phyloP scores from a whole-genome alignment of 2,888 invertebrate genomes.

The Podotricha telesiphe region DNA sequence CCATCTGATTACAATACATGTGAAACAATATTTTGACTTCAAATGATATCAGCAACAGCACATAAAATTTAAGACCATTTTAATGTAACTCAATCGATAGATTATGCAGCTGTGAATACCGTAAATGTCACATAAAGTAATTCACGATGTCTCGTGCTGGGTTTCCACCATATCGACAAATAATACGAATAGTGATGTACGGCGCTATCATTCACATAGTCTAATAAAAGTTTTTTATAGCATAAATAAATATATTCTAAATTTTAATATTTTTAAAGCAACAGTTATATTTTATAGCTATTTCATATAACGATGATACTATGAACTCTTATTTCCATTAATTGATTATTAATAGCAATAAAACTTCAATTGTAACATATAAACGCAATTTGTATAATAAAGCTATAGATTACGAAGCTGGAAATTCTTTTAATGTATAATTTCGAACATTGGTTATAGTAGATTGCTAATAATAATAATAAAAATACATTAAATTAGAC shows the following conservation, averaged over 20 bases:
- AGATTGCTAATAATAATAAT: slow-evolving; percentile 18
- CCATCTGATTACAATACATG: background rate
- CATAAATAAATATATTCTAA: slow-evolving; percentile 57
- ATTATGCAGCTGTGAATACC: slow-evolving; percentile 63
- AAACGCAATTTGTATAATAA: slow-evolving; percentile 19
- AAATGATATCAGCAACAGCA: slow-evolving; percentile 6
- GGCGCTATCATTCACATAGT: slow-evolving; percentile 65
- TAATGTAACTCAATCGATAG: slow-evolving; percentile 32
- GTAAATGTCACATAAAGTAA: slow-evolving; percentile 69
- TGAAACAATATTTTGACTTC: slow-evolving; percentile 13
- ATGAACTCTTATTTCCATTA: slow-evolving; percentile 15
- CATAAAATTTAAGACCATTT: slow-evolving; percentile 9
- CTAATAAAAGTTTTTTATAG: slow-evolving; percentile 63
- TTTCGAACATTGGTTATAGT: background rate
- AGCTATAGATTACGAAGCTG: slow-evolving; percentile 5
- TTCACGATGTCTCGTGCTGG: slow-evolving; percentile 74
- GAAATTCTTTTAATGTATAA: slow-evolving; percentile 17
- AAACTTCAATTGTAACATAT: slow-evolving; percentile 4
- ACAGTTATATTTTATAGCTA: slow-evolving; percentile 8
- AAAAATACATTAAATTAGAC: slow-evolving; percentile 27
- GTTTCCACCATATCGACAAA: slow-evolving; percentile 71
- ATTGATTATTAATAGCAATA: slow-evolving; percentile 18
- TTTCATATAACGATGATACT: slow-evolving; percentile 18
- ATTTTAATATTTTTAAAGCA: slow-evolving; percentile 14
- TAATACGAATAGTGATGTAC: slow-evolving; percentile 56